Conservation (phyloP, 2,113 vertebrate species). For the Sakesphorus luctuosus region DNA sequence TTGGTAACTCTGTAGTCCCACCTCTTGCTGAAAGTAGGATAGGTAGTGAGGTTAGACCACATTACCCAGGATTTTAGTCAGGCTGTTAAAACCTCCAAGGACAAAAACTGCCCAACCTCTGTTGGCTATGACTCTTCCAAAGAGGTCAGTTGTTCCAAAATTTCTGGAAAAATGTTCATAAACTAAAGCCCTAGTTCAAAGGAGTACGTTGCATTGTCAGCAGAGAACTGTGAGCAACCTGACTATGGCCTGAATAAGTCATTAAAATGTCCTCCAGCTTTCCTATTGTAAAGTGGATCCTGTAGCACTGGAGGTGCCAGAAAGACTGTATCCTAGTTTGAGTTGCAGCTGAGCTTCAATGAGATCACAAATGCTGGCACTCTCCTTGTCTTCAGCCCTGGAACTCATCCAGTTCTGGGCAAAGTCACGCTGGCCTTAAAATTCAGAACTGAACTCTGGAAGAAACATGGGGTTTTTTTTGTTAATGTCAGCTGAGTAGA, state of each 20-base stretch:
- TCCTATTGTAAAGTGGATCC: background rate
- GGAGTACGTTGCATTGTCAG: background rate
- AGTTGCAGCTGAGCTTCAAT: background rate
- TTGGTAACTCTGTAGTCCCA: background rate
- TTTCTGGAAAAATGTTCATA: background rate
- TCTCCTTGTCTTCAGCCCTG: background rate
- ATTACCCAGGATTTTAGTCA: background rate
- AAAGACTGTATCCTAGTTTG: background rate
- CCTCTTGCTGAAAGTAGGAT: background rate
- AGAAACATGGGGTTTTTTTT: background rate
- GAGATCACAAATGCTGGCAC: background rate
- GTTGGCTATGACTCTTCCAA: background rate
- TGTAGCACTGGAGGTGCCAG: conserved; percentile 31
- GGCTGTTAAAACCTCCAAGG: background rate
- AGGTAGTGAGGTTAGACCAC: background rate
- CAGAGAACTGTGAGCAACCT: background rate
- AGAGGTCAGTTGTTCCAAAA: background rate
- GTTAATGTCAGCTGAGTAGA: background rate
- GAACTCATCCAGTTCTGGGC: background rate
- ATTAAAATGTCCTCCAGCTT: conserved; percentile 9
- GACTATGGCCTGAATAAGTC: background rate
- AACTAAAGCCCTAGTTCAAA: background rate
- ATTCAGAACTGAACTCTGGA: background rate
- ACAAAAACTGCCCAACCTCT: background rate
- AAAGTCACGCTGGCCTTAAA: background rate